Base-by-base conservation (phyloP, 2,797 vertebrate genomes). In the Pangasius larnaudii region DNA sequence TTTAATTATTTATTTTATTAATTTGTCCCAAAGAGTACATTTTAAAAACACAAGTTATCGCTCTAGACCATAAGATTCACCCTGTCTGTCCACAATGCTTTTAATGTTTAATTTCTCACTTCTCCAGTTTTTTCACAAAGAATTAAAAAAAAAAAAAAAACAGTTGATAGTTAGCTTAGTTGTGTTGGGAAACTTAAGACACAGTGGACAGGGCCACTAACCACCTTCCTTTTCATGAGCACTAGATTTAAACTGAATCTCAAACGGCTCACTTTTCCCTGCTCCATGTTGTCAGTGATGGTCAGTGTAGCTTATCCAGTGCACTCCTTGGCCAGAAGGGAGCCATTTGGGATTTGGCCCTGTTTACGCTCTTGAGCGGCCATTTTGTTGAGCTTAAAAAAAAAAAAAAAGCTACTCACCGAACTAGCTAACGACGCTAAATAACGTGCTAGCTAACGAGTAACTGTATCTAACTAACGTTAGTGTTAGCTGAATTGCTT, bases 311-410 rank as follows among this genome's bases (percentile, higher is more conserved):
- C 0, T 16, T 22, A 22, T 36, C 14, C 58, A n/a, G 33, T 61
- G 58, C 11, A 0, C 11, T 9, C 13, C 0, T 36, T 18, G 13
- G 11, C 11, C 5, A 5, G 9, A 8, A 16, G 1, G 33, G 18
- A 16, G 36, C 33, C 11, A 61, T 61, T 81, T 42, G 39, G 58
- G 36, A 46, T 24, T 9, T 6, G 22, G 33, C 61, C 16, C 7
- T 51, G 42, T 4, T 78, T 33, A 30, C 39, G 1, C 22, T 5
- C 18, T 0, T 1, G 19, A 2, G 75, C 72, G 9, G 77, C 75
- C 78, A 84, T 84, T 84, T 84, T 84, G 82, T 84, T 69, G 27
- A 24, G 80, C 0, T 11, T 39, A 46, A 46, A 7, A 42, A 42
- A 42, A 42, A 42, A 5, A 63, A 24, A 27, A 75, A 72, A 42